Conservation (phyloP, 1,140 invertebrate genomes). For the Papilio machaon region DNA sequence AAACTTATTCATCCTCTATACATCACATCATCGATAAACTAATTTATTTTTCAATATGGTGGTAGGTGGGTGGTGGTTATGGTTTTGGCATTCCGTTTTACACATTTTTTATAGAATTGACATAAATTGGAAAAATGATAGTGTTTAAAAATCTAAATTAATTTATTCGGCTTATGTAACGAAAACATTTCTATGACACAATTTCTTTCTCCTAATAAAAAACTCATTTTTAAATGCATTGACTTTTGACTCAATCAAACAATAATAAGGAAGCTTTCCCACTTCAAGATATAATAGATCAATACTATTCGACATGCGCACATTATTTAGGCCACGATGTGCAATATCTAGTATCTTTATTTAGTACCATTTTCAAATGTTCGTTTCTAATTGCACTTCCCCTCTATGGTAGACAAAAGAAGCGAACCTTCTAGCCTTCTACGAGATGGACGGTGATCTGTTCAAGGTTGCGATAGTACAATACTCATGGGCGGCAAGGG, state of each 20-base stretch:
- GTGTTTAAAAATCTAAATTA: neutral
- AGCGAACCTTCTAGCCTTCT: neutral
- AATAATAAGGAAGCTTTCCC: slow-evolving; percentile 38
- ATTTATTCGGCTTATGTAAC: neutral
- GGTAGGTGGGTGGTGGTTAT: slow-evolving; percentile 74
- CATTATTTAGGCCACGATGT: slow-evolving; percentile 70
- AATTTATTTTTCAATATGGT: slow-evolving; percentile 80
- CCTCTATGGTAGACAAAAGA: neutral
- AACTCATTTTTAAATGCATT: neutral
- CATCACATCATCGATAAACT: slow-evolving; percentile 71
- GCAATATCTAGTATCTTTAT: slow-evolving; percentile 45
- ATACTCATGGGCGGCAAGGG: neutral
- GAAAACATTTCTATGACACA: neutral
- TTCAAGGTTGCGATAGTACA: neutral
- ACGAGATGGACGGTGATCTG: neutral
- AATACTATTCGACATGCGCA: slow-evolving; percentile 78
- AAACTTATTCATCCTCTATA: slow-evolving; percentile 72
- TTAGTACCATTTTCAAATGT: slow-evolving; percentile 27
- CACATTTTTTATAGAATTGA: slow-evolving; percentile 8
- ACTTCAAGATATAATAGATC: slow-evolving; percentile 53
- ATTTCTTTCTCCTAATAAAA: neutral
- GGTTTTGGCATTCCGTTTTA: slow-evolving; percentile 65
- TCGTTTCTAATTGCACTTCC: neutral
- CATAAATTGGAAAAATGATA: slow-evolving; percentile 29
- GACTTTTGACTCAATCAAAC: slow-evolving; percentile 6